Conservation (phyloP, 2,888 invertebrate genomes). For the Mesopsocus fuscifrons region DNA sequence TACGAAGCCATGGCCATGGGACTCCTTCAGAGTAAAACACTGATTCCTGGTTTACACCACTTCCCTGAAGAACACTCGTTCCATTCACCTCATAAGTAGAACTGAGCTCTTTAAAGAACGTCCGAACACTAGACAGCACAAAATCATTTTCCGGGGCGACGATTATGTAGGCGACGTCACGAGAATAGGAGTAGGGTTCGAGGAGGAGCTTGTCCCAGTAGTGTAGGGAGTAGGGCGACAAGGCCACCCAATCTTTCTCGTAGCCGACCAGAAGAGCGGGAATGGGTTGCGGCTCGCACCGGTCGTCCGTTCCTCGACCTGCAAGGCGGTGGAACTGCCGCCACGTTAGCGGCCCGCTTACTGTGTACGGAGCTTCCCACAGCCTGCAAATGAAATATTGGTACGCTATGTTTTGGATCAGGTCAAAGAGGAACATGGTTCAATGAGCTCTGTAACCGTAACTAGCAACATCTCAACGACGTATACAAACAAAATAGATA, state of each 20-base stretch:
- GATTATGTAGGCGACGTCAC: conserved; percentile 89
- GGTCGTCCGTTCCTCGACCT: conserved; percentile 83
- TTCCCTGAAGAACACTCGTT: too few species aligned
- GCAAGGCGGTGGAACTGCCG: conserved; percentile 91
- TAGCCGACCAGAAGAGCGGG: conserved; percentile 86
- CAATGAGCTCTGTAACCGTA: too few species aligned
- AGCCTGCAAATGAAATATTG: too few species aligned
- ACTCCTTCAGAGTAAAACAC: too few species aligned
- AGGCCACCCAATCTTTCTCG: conserved; percentile 85
- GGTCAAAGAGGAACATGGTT: too few species aligned
- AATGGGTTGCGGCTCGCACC: conserved; percentile 93
- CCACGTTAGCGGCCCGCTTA: conserved; percentile 96
- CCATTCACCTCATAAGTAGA: conserved; percentile 71
- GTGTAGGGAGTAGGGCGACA: conserved; percentile 84
- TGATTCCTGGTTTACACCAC: too few species aligned
- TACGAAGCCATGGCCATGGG: too few species aligned
- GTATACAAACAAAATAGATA: too few species aligned
- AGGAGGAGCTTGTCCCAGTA: conserved; percentile 96
- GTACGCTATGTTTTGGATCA: too few species aligned
- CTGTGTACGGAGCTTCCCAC: conserved; percentile 84
- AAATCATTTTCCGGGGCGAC: conserved; percentile 84
- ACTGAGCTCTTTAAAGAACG: conserved; percentile 84
- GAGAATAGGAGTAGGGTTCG: conserved; percentile 87
- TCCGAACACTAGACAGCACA: conserved; percentile 53
- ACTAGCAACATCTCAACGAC: too few species aligned